Percentiles rank a stretch among this genome's conserved stretches.
These are phyloP conservation scores for Manduca sexta DNA, from an alignment of 1,140 invertebrate genomes.

Conservation along the genomic window DNA sequence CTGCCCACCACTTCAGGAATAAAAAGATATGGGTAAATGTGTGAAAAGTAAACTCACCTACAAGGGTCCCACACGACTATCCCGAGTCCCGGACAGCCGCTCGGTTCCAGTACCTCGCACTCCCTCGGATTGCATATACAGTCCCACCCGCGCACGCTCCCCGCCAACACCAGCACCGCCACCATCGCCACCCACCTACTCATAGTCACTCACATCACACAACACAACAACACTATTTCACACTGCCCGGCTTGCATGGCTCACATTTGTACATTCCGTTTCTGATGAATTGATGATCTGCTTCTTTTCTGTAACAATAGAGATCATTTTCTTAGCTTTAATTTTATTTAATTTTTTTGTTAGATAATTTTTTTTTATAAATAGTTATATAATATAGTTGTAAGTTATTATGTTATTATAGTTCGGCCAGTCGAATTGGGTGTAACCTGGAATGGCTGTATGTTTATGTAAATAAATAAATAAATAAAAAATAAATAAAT, in stretches of 20 bases:
- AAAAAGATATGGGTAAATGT: neutral
- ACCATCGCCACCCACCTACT: conserved; percentile 53
- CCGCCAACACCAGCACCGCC: conserved; percentile 51
- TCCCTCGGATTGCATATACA: conserved; percentile 76
- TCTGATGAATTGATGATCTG: neutral
- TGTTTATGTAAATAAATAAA: no score
- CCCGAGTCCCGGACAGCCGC: conserved; percentile 75
- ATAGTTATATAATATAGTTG: no score
- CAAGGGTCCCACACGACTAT: conserved; percentile 77
- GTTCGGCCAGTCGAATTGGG: no score
- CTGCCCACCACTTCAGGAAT: neutral
- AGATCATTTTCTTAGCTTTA: no score
- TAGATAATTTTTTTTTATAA: no score
- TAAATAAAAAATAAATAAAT: no score
- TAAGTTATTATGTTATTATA: no score
- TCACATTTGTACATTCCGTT: conserved; percentile 15
- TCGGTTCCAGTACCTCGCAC: conserved; percentile 75
- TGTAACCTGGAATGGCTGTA: no score
- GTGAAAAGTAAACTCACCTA: conserved; percentile 53
- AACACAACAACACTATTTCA: conserved; percentile 25
- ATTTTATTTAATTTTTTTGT: no score
- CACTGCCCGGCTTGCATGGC: conserved; percentile 33
- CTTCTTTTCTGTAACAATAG: conserved; percentile 31
- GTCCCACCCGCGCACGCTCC: conserved; percentile 55
- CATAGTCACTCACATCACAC: conserved; percentile 61